Percentiles rank a stretch among this genome's conserved stretches.
These are phyloP conservation scores for Cepphus grylle DNA, from an alignment of 2,113 vertebrate species.

Conservation along the genomic window DNA sequence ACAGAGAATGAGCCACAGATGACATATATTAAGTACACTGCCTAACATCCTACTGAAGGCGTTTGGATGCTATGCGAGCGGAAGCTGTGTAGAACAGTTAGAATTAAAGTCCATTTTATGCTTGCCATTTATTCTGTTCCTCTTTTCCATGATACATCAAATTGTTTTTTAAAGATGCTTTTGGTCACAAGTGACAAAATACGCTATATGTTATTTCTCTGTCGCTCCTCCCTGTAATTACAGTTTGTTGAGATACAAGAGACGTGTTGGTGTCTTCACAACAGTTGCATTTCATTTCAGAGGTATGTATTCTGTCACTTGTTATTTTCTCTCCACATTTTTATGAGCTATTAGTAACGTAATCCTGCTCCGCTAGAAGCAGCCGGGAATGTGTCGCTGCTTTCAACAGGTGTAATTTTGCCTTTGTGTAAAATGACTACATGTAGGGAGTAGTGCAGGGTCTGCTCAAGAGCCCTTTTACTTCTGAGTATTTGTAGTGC, in stretches of 20 bases:
- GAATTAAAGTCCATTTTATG: conserved; percentile 15
- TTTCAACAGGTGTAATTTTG: conserved; percentile 1
- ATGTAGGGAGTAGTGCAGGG: neutral
- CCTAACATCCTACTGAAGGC: neutral
- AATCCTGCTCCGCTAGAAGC: neutral
- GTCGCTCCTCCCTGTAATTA: neutral
- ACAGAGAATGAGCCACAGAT: neutral
- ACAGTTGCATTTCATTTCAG: neutral
- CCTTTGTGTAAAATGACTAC: neutral
- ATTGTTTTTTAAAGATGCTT: neutral
- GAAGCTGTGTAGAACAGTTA: neutral
- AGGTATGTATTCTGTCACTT: neutral
- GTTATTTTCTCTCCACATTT: neutral
- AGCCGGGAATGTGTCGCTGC: neutral
- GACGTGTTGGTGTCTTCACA: neutral
- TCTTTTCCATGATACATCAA: conserved; percentile 5
- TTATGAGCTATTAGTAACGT: neutral
- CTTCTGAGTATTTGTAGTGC: neutral
- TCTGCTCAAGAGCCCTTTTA: neutral
- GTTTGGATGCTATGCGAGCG: neutral
- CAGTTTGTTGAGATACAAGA: neutral
- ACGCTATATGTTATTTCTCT: neutral
- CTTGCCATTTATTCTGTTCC: neutral
- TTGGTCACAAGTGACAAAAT: neutral
- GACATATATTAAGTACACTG: neutral